Evolutionary conservation across 2,888 invertebrate species (phyloP), one percentile per base, ranked within the genome.

Genomic region (Lochmaea crataegi): DNA sequence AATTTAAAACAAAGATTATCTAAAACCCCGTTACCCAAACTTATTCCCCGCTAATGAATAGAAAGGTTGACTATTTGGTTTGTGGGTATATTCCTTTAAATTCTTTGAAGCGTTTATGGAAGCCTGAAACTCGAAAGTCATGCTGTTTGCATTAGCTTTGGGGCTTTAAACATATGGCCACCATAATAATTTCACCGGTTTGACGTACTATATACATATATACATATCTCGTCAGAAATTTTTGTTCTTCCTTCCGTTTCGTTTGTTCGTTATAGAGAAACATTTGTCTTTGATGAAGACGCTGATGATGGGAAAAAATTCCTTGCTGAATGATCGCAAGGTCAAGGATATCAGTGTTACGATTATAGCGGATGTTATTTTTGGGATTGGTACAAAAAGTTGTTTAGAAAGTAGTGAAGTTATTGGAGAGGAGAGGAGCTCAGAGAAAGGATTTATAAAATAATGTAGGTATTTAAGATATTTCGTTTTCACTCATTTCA

Each of bases 161-260:
- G 32, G 32, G 64, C 68, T 78, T 75, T 78, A 76, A 77, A 78
- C 80, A 80, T 80, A 78, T 80, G 80, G 80, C 75, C 78, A 75
- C 80, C 80, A 80, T 80, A 80, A 80, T 78, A 73, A 71, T 72
- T 71, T 77, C 75, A 75, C 70, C 75, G 76, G 74, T 69, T 69
- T 71, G 65, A 70, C 74, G 71, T 76, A 70, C 66, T 76, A 72
- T 74, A 64, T 63, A 68, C 70, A 65, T 71, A 22, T 22, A 22
- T 22, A 32, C 26, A 32, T 32, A 32, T 32, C 75, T 76, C 60
- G 32, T 56, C 48, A 76, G 71, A 75, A 74, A 75, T 73, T 60
- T 60, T 38, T 32, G 32, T 32, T 76, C 76, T 77, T 79, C 75
- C 77, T 78, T 79, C 79, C 79, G 76, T 76, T 77, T 58, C 56